phyloP scores from a whole-genome alignment of 2,113 vertebrate species.

The Capreolus pygargus region DNA sequence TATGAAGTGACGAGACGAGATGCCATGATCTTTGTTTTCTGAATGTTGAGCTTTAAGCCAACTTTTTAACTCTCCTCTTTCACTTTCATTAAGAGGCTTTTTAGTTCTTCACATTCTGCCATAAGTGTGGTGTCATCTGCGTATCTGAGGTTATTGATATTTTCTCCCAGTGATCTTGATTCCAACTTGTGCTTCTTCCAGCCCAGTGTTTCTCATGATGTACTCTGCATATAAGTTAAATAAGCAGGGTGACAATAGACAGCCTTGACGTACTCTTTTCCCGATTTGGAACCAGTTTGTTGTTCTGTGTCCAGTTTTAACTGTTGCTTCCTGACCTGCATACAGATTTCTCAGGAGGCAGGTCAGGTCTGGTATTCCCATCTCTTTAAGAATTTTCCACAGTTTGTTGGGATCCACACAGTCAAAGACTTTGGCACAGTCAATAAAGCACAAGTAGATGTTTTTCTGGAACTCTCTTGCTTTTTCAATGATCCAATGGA shows the following conservation, averaged over 20 bases:
- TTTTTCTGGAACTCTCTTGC: neutral
- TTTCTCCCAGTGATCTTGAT: neutral
- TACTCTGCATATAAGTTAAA: neutral
- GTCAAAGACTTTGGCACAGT: neutral
- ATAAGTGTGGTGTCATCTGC: neutral
- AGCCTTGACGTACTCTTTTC: neutral
- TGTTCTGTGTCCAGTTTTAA: neutral
- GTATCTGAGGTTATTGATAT: neutral
- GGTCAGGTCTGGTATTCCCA: neutral
- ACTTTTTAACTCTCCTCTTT: neutral
- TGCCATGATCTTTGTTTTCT: neutral
- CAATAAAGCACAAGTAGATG: neutral
- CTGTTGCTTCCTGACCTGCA: neutral
- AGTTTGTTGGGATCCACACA: neutral
- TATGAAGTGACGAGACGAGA: neutral
- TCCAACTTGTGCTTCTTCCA: neutral
- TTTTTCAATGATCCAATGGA: neutral
- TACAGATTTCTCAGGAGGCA: neutral
- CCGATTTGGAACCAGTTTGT: neutral
- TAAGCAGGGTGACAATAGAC: neutral
- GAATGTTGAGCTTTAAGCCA: neutral
- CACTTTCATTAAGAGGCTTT: neutral
- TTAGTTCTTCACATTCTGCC: neutral
- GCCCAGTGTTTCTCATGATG: neutral
- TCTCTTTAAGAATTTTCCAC: neutral